Base-by-base conservation (phyloP, 1,140 invertebrate genomes). In the Rhyzopertha dominica region DNA sequence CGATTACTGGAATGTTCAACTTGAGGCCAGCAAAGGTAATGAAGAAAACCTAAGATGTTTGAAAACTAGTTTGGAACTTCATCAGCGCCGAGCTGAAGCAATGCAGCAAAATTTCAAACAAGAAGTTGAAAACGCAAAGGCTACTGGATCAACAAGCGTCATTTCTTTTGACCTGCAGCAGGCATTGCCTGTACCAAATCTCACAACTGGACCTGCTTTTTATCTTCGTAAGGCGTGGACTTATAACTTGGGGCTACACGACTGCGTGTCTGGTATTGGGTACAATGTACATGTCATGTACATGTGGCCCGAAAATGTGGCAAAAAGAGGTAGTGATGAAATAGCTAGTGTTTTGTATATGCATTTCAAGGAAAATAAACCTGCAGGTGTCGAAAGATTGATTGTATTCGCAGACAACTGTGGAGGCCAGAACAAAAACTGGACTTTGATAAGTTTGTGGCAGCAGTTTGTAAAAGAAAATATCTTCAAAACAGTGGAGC, bases 111-210 rank as follows among this genome's bases (percentile, higher is more conserved):
- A 16, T 18, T 34, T 44, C 13, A 37, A 36, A 44, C 13, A 36
- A 4, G 42, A 44, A 25, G 29, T 18, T 4, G 32, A 35, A 37
- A 37, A 24, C 37, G 42, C 42, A 5, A 36, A 24, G 19, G 5
- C 8, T 36, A 39, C 4, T 5, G 23, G 23, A 24, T 20, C 23
- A 9, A 5, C 20, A 1, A 7, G 14, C 8, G 25, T 49, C 16
- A 42, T 47, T 3, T 18, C 10, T 23, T 41, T 47, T 31, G 45
- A 47, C 22, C 26, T 47, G 25, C 19, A 47, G 13, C 29, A 40
- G 10, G 30, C 22, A 17, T 20, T 47, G 16, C 38, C 38, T 20
- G 38, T 41, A 12, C 20, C 30, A 30, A 40, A 39, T 28, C 18
- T 47, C 20, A 42, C 28, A 25, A 32, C 13, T 3, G 24, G 24